phyloP scores from a whole-genome alignment of 1,140 invertebrate species.

The Anagrus nilaparvatae region DNA sequence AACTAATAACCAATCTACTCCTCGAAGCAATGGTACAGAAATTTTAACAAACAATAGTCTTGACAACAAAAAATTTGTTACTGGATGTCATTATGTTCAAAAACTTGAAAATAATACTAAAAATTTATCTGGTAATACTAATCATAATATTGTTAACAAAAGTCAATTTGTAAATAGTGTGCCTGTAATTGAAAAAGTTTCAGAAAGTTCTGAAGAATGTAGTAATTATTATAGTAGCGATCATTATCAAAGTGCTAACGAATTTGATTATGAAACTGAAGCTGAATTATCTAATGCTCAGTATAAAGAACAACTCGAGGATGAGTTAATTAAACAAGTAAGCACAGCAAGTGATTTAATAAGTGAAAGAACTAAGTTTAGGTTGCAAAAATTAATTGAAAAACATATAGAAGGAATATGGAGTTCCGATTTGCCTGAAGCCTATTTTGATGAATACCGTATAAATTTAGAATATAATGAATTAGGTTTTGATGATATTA shows the following conservation, averaged over 20 bases:
- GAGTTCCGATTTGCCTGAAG: conserved; percentile 29
- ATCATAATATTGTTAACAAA: too few species aligned
- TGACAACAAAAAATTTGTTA: too few species aligned
- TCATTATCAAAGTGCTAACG: not conserved
- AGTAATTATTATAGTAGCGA: not conserved
- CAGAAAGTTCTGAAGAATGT: not conserved
- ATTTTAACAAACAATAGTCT: too few species aligned
- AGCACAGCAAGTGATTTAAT: conserved; percentile 11
- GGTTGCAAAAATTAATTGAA: conserved; percentile 29
- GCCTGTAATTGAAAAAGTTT: not conserved
- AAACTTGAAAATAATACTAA: too few species aligned
- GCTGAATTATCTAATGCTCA: too few species aligned
- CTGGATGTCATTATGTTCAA: too few species aligned
- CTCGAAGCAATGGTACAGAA: too few species aligned
- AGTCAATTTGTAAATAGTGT: not conserved
- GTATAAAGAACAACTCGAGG: too few species aligned
- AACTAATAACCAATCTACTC: too few species aligned
- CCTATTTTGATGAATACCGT: conserved; percentile 27
- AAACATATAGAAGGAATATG: conserved; percentile 32
- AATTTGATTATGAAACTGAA: not conserved
- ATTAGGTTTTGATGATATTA: conserved; percentile 29
- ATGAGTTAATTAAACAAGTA: not conserved
- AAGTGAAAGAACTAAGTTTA: conserved; percentile 19
- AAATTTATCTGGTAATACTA: too few species aligned
- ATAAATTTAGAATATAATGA: conserved; percentile 27